phyloP scores from a whole-genome alignment of 2,888 invertebrate genomes.

The Corbicula japonica region DNA sequence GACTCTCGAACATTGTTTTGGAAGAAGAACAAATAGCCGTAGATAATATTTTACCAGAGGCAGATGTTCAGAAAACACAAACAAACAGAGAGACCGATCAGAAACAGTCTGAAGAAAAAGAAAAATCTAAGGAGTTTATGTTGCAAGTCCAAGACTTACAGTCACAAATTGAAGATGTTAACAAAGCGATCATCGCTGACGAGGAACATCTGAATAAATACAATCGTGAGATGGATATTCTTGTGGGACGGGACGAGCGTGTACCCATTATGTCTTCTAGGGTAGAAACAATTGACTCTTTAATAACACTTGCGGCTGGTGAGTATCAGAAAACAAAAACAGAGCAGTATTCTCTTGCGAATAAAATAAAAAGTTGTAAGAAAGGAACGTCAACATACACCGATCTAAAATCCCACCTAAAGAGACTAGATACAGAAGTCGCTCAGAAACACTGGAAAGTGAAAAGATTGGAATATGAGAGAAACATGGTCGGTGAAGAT shows the following conservation, averaged over 20 bases:
- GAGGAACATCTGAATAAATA: constrained; percentile 63
- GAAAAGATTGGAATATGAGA: constrained; percentile 77
- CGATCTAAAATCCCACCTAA: constrained; percentile 61
- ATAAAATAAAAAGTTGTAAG: constrained; percentile 53
- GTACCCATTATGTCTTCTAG: constrained; percentile 66
- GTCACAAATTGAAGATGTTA: constrained; percentile 58
- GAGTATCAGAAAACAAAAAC: constrained; percentile 62
- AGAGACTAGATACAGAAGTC: constrained; percentile 66
- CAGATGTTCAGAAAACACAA: constrained; percentile 1
- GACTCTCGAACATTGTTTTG: constrained; percentile 61
- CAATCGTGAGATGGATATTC: constrained; percentile 61
- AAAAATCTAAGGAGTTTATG: constrained; percentile 44
- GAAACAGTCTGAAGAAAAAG: constrained; percentile 14
- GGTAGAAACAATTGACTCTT: constrained; percentile 67
- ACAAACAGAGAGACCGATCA: neutral
- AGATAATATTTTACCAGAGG: neutral
- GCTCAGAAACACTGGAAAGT: constrained; percentile 71
- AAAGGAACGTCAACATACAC: constrained; percentile 56
- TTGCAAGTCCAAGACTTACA: constrained; percentile 58
- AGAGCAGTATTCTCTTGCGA: constrained; percentile 55
- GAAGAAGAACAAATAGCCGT: constrained; percentile 48
- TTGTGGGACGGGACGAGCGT: constrained; percentile 65
- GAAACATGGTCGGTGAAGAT: constrained; percentile 77
- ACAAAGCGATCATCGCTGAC: constrained; percentile 63
- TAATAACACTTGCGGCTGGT: constrained; percentile 47